Evolutionary conservation across 2,113 vertebrate species (phyloP).

Genomic region (Ceyx margarethae): DNA sequence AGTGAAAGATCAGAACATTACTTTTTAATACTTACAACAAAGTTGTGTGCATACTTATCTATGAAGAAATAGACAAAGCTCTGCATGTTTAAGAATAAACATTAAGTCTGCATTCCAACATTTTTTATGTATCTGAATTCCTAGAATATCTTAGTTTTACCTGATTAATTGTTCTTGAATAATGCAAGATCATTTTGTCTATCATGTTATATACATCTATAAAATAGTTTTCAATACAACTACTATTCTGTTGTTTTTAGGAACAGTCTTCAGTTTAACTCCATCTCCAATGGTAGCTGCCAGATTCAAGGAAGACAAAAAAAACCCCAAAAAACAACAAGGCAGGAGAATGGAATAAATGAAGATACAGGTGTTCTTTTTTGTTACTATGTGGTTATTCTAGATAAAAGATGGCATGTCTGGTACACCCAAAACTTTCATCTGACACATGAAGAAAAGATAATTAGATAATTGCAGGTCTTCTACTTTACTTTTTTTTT

Average conservation of each 20-base stretch:
- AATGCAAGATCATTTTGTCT: background rate
- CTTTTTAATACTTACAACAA: background rate
- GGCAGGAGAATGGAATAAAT: background rate
- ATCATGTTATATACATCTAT: background rate
- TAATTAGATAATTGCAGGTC: background rate
- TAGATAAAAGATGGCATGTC: background rate
- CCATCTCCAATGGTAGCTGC: background rate
- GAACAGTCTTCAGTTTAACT: background rate
- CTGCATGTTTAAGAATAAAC: background rate
- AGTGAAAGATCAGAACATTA: background rate
- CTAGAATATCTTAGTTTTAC: background rate
- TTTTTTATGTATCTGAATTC: background rate
- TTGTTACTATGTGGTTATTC: background rate
- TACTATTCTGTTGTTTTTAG: background rate
- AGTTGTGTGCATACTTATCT: background rate
- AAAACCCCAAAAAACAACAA: too few species aligned
- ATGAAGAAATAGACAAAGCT: background rate
- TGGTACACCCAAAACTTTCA: background rate
- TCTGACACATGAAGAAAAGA: background rate
- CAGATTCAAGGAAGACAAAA: background rate
- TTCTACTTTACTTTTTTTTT: background rate
- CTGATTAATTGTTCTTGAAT: background rate
- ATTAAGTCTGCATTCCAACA: background rate
- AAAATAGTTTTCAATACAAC: background rate
- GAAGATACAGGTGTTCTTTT: background rate